Conservation (phyloP, 2,113 vertebrate genomes). For the Lepisosteus osseus region DNA sequence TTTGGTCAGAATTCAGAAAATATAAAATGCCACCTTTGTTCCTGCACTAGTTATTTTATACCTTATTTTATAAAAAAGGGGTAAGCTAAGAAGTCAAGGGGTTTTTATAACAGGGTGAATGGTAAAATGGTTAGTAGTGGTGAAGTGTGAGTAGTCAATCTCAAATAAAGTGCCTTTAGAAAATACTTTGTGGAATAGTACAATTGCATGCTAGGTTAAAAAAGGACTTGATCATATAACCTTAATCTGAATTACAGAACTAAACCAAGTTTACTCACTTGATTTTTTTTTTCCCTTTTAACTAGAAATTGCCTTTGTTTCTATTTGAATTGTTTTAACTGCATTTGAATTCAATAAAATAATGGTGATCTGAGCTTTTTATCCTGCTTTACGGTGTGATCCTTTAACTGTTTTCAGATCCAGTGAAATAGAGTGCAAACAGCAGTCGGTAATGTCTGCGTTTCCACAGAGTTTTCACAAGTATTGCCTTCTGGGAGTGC, state of each 20-base stretch:
- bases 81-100: constrained; percentile 30
- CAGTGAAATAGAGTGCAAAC: no score
- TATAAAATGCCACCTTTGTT: no score
- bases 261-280: constrained; percentile 39
- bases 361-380: no score
- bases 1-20: no score
- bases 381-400: no score
- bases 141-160: constrained; percentile 33
- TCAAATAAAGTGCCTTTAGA: constrained; percentile 30
- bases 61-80: constrained; percentile 31
- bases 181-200: constrained; percentile 46
- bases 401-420: not conserved
- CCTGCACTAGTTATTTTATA: constrained; percentile 45
- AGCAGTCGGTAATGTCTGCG: no score
- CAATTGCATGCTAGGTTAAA: constrained; percentile 49
- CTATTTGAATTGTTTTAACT: constrained; percentile 62
- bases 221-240: constrained; percentile 35
- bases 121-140: constrained; percentile 49
- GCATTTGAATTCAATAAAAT: constrained; percentile 70
- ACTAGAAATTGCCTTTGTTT: constrained; percentile 61
- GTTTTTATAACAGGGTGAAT: constrained; percentile 55
- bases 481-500: no score
- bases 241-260: constrained; percentile 32
- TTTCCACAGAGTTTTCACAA: no score
- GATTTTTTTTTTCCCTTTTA: constrained; percentile 28